Evolutionary conservation across 2,888 invertebrate genomes (phyloP), one percentile per base, ranked within the genome.

Genomic region (Anorthoa munda): DNA sequence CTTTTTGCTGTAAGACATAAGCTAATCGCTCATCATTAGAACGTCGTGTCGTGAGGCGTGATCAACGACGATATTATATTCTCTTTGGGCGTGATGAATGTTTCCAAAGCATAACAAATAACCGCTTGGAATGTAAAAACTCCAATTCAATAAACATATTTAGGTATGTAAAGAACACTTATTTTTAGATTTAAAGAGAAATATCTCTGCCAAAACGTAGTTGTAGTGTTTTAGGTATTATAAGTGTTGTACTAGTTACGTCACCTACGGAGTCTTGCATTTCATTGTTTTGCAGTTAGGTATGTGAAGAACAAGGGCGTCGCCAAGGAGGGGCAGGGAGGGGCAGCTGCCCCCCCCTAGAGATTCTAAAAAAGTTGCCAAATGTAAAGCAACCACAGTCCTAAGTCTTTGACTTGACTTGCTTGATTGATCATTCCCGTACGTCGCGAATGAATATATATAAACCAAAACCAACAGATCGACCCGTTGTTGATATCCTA

Each of bases 31-130:
- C 48, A 55, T 31, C 48, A 45, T 73, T 60, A 55, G 13, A 61
- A 61, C 23, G 7, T 23, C 23, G 48, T 55, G 7, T 23, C 23
- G 48, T 55, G 73, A 60, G 21, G 4, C 4, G 17, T 71, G 18
- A 71, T 53, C n/a, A n/a, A n/a, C n/a, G n/a, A n/a, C n/a, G n/a
- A n/a, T n/a, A n/a, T n/a, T n/a, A n/a, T n/a, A n/a, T n/a, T n/a
- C n/a, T n/a, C n/a, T n/a, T n/a, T n/a, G n/a, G 21, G 4, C 4
- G 17, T 71, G 18, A 71, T 53, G 9, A 45, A 53, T 72, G 18
- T 74, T 71, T 58, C 7, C n/a, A 79, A 79, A 75, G 23, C 21
- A 45, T 26, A 50, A 79, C 53, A 79, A 80, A 75, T 79, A 80
- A 61, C 26, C 0, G 50, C 11, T 60, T 23, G 21, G 72, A 60